A percentile compares a stretch with the other conserved stretches of the same genome.
Evolutionary conservation across 2,113 vertebrate species (phyloP).

Genomic region (Origma solitaria): DNA sequence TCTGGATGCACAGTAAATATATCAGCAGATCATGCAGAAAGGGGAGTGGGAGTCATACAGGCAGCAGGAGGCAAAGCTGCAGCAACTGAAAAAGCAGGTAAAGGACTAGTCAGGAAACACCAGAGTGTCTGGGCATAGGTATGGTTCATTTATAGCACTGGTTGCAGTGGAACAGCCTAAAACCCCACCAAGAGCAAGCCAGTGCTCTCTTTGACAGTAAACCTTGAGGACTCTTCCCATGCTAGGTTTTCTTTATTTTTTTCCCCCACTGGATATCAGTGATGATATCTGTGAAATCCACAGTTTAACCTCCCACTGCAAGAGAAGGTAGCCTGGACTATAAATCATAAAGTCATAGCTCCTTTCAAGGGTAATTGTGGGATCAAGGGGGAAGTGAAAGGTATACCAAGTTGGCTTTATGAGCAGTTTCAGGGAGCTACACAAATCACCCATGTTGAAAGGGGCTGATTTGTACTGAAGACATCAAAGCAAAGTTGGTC

Average conservation of each 20-base stretch:
- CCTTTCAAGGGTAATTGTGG: background rate
- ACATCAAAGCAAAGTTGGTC: background rate
- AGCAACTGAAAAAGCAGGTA: background rate
- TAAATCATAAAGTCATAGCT: background rate
- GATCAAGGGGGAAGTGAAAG: background rate
- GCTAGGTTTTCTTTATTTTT: background rate
- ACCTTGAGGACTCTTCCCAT: background rate
- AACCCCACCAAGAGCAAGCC: background rate
- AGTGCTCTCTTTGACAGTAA: background rate
- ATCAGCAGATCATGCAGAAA: background rate
- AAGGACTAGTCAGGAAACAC: background rate
- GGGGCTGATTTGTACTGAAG: background rate
- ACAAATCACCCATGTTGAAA: background rate
- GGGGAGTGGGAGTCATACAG: background rate
- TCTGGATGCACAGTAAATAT: background rate
- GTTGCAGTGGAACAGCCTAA: background rate
- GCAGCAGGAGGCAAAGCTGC: background rate
- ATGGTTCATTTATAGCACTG: background rate
- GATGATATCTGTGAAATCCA: background rate
- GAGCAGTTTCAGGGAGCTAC: background rate
- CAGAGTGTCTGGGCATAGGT: accelerated
- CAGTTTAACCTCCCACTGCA: background rate
- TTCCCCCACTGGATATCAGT: background rate
- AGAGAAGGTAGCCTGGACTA: background rate
- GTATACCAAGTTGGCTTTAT: background rate